A percentile compares a stretch with the other conserved stretches of the same genome.
phyloP scores from a whole-genome alignment of 2,797 vertebrate genomes.

The Anolis apletophallus region DNA sequence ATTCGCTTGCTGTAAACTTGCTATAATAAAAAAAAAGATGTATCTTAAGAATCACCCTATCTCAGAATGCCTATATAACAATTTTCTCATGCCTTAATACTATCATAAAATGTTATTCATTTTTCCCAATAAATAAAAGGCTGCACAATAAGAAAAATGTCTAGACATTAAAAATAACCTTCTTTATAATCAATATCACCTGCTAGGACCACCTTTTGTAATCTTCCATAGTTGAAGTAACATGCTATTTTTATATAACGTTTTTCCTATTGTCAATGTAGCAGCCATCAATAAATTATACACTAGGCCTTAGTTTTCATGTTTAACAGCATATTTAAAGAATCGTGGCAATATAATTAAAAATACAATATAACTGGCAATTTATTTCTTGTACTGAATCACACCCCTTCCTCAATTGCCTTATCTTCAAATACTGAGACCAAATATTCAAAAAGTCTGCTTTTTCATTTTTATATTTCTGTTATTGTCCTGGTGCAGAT shows the following conservation, averaged over 20 bases:
- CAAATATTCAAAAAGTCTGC: not conserved
- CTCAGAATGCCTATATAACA: not conserved
- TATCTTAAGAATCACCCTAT: not conserved
- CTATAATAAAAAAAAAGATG: too few relatives aligned
- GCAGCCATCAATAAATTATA: not conserved
- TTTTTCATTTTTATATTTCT: too few relatives aligned
- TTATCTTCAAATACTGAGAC: not conserved
- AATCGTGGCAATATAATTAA: not conserved
- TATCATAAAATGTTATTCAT: not conserved
- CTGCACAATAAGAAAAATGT: not conserved
- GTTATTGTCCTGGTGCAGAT: not conserved
- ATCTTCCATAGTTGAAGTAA: not conserved
- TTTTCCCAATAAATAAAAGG: not conserved
- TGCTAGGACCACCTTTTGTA: not conserved
- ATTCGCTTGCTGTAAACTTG: too few relatives aligned
- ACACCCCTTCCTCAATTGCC: not conserved
- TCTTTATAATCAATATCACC: not conserved
- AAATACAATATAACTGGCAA: not conserved
- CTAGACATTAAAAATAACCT: not conserved
- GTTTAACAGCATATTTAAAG: not conserved
- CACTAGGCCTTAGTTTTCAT: not conserved
- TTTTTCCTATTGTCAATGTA: not conserved
- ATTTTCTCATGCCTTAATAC: not conserved
- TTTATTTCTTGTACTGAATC: not conserved
- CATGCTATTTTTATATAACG: too few relatives aligned